Evolutionary conservation across 2,113 vertebrate species (phyloP).

Genomic region (Ellobius talpinus): DNA sequence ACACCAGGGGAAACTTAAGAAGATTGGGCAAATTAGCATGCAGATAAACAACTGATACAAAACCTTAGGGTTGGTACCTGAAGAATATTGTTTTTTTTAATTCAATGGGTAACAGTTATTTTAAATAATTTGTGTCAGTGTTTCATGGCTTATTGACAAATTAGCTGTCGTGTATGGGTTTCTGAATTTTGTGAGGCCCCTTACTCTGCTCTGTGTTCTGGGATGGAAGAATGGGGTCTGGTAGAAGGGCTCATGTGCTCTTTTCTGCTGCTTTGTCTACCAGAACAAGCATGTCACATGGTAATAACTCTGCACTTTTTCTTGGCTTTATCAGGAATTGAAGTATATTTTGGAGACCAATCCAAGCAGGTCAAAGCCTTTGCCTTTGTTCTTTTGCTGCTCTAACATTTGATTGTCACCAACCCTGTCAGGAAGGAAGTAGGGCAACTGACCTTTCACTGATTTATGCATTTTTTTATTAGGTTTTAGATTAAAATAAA

Average conservation of each 20-base stretch:
- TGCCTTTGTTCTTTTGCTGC: neutral
- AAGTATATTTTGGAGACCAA: neutral
- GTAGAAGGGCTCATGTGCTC: neutral
- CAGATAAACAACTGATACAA: constrained; percentile 67
- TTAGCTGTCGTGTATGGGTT: constrained; percentile 56
- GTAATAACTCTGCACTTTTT: neutral
- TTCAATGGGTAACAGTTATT: constrained; percentile 73
- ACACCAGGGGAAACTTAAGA: constrained; percentile 37
- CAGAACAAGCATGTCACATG: neutral
- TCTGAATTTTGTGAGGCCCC: constrained; percentile 21
- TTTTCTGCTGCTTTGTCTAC: neutral
- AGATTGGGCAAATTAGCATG: constrained; percentile 71
- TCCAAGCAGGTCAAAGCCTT: neutral
- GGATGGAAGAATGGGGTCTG: neutral
- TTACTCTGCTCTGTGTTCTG: neutral
- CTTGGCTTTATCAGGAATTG: neutral
- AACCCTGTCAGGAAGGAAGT: neutral
- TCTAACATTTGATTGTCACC: neutral
- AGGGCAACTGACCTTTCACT: neutral
- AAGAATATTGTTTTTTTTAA: constrained; percentile 76
- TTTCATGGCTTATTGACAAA: constrained; percentile 74
- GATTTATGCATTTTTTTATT: neutral
- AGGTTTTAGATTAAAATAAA: constrained; percentile 42
- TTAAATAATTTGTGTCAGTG: constrained; percentile 76
- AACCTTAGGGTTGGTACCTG: constrained; percentile 62